These are phyloP conservation scores for Sitta europaea DNA, from an alignment of 2,113 vertebrate species.

Conservation along the genomic window DNA sequence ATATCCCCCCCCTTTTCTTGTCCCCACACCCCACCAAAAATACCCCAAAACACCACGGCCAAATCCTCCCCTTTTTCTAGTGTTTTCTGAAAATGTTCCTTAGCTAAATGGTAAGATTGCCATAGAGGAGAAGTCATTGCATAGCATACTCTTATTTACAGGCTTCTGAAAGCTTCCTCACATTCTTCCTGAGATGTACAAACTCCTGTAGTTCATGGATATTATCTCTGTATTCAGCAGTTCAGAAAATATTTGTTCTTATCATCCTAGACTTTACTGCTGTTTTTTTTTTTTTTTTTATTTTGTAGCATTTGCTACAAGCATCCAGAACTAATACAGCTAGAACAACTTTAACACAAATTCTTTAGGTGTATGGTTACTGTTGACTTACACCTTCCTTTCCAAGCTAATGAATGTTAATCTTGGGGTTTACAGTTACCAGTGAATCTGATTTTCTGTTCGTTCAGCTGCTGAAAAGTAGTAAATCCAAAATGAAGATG, in stretches of 20 bases:
- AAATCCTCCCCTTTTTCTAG: not conserved
- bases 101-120: not conserved
- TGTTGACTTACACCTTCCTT: not conserved
- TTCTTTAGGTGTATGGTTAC: not conserved
- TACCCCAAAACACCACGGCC: not conserved
- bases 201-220: not conserved
- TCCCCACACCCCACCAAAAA: rapidly evolving
- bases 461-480: not conserved
- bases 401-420: not conserved
- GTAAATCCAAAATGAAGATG: not conserved
- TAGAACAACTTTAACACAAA: not conserved
- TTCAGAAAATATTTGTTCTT: not conserved
- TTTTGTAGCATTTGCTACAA: not conserved
- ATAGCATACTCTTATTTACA: not conserved
- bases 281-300: not conserved
- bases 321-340: not conserved
- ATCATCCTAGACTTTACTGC: not conserved
- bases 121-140: not conserved
- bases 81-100: not conserved
- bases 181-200: not conserved
- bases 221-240: not conserved
- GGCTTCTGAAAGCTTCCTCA: not conserved
- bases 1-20: not conserved
- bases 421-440: not conserved
- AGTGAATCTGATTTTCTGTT: not conserved